Evolutionary conservation across 2,888 invertebrate genomes (phyloP), one percentile per base, ranked within the genome.

Genomic region (Hoplodrina ambigua): DNA sequence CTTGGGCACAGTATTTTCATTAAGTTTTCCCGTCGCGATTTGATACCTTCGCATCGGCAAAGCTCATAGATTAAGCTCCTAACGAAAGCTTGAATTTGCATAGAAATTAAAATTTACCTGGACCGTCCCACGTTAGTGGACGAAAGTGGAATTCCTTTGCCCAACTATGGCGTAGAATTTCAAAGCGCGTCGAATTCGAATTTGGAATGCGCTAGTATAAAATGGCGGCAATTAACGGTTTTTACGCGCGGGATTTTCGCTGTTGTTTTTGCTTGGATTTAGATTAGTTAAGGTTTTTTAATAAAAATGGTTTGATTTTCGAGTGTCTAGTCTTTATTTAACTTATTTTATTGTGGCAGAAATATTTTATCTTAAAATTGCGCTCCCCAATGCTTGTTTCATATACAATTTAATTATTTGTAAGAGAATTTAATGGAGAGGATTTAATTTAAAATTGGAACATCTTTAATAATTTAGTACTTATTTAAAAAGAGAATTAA

Each of bases 61-160:
- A 93, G 94, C 93, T 89, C 92, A 91, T 92, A 93, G 94, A 94
- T 94, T 94, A 94, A 93, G 85, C 86, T 87, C 89, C 89, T 91
- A 93, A 94, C 90, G 93, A 94, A 93, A 93, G 93, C 93, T 93
- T 90, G 88, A 91, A 96, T 96, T 96, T 94, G 95, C 95, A 96
- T 96, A 93, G 94, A 96, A 95, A 96, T 96, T 94, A 96, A 96
- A 95, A 95, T 94, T 93, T 93, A 95, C 95, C 95, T 96, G 94
- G 93, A 92, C 93, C 81, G 83, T 84, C 82, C 80, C 81, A 81
- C 84, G 88, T 86, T 91, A 93, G 91, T 93, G 93, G 93, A 92
- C 93, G 88, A 88, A 89, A 92, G 90, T 91, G 92, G 89, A 88
- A 93, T 92, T 88, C 92, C 92, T 91, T 92, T 90, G 87, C 88